Percentiles rank a stretch among this genome's conserved stretches.
Conservation (phyloP, 1,140 invertebrate species). For the Caenorhabditis remanei region DNA sequence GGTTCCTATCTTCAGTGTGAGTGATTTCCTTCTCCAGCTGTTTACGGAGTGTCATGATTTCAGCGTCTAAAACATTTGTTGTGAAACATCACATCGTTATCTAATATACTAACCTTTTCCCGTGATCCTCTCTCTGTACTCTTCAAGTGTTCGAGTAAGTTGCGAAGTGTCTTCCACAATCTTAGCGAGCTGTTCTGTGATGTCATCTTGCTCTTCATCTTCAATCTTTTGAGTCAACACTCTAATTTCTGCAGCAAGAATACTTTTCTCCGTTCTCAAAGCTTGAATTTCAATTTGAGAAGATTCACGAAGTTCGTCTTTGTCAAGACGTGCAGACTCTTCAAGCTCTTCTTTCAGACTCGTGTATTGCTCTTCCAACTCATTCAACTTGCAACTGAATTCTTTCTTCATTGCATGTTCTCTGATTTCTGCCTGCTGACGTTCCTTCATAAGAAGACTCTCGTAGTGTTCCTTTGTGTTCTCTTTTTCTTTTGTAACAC, state of each 20-base stretch:
- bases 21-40: constrained; percentile 58
- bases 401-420: constrained; percentile 73
- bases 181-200: constrained; percentile 61
- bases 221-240: constrained; percentile 61
- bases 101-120: constrained; percentile 13
- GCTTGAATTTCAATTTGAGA: constrained; percentile 72
- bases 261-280: constrained; percentile 67
- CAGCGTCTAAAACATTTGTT: constrained; percentile 53
- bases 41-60: constrained; percentile 52
- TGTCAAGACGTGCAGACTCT: constrained; percentile 66
- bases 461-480: constrained; percentile 73
- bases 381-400: constrained; percentile 75
- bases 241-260: constrained; percentile 70
- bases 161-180: constrained; percentile 61
- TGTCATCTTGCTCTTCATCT: constrained; percentile 53
- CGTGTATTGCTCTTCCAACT: constrained; percentile 77
- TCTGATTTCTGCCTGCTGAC: constrained; percentile 70
- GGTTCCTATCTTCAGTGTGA: constrained; percentile 40
- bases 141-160: constrained; percentile 56
- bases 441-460: constrained; percentile 70
- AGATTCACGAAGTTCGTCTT: constrained; percentile 71
- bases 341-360: constrained; percentile 73
- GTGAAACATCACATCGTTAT: not conserved
- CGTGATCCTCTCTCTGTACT: constrained; percentile 58
- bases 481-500: constrained; percentile 76